A percentile compares a stretch with the other conserved stretches of the same genome.
These are phyloP conservation scores for Synanthedon vespiformis DNA, from an alignment of 2,888 invertebrate genomes.

Conservation along the genomic window DNA sequence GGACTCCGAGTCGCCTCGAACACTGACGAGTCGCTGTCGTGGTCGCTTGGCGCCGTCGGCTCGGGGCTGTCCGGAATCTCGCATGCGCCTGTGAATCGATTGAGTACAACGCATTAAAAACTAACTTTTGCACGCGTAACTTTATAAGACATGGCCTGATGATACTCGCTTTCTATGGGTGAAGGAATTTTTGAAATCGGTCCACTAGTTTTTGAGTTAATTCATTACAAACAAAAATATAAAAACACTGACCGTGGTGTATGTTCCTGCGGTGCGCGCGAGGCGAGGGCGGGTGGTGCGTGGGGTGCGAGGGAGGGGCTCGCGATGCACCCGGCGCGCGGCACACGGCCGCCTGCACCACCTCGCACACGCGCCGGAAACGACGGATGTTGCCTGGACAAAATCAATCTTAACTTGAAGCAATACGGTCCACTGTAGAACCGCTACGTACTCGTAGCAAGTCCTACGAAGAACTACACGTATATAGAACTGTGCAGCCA, in stretches of 20 bases:
- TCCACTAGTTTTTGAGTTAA: no score
- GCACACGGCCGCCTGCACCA: slow-evolving; percentile 89
- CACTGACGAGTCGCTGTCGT: slow-evolving; percentile 58
- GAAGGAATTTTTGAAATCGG: no score
- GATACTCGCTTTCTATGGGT: no score
- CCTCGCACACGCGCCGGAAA: slow-evolving; percentile 95
- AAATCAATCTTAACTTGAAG: no score
- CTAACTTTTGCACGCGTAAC: no score
- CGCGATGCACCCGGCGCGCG: slow-evolving; percentile 45
- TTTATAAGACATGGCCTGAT: no score
- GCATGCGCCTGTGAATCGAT: slow-evolving; percentile 21
- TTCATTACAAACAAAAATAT: no score
- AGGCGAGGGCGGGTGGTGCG: slow-evolving; percentile 35
- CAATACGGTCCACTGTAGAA: no score
- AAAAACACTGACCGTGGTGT: slow-evolving; percentile 27
- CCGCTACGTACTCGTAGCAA: no score
- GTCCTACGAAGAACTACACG: no score
- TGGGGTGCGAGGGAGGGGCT: slow-evolving; percentile 19
- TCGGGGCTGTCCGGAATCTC: slow-evolving; percentile 61
- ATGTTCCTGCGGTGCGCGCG: slow-evolving; percentile 31
- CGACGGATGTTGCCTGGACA: slow-evolving; percentile 89
- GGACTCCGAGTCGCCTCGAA: slow-evolving; percentile 58
- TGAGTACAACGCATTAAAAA: no score
- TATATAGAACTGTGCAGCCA: no score
- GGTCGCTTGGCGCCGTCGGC: slow-evolving; percentile 32